Percentiles rank a stretch among this genome's conserved stretches.
Conservation (phyloP, 2,797 vertebrate species). For the Pachyuromys duprasi region DNA sequence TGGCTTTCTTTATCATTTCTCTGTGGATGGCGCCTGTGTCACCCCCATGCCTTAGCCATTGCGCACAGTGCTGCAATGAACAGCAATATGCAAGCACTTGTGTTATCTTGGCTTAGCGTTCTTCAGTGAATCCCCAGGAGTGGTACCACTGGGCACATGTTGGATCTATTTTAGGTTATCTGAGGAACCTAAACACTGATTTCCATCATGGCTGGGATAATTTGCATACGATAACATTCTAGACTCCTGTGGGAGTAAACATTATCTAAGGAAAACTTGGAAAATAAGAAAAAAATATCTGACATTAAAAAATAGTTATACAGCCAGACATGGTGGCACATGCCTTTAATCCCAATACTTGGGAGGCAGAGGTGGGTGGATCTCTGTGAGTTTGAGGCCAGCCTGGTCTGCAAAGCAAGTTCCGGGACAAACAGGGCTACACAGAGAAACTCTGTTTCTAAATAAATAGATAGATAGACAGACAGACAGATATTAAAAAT, state of each 20-base stretch:
- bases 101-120: neutral
- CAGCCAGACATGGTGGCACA: neutral
- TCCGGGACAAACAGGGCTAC: neutral
- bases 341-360: neutral
- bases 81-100: neutral
- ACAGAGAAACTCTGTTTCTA: neutral
- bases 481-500: neutral
- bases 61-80: neutral
- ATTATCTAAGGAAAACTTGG: neutral
- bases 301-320: slow-evolving; percentile 14
- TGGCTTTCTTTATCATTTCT: neutral
- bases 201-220: neutral
- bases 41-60: neutral
- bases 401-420: neutral
- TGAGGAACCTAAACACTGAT: neutral
- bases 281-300: slow-evolving; percentile 13
- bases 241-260: neutral
- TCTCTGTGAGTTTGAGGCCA: neutral
- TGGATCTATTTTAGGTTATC: neutral
- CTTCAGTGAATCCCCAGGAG: neutral
- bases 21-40: neutral
- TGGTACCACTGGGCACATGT: neutral
- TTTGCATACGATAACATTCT: neutral
- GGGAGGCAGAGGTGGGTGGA: neutral
- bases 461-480: neutral